These are phyloP conservation scores for Ahaetulla prasina DNA, from an alignment of 2,113 vertebrate species.

Conservation along the genomic window DNA sequence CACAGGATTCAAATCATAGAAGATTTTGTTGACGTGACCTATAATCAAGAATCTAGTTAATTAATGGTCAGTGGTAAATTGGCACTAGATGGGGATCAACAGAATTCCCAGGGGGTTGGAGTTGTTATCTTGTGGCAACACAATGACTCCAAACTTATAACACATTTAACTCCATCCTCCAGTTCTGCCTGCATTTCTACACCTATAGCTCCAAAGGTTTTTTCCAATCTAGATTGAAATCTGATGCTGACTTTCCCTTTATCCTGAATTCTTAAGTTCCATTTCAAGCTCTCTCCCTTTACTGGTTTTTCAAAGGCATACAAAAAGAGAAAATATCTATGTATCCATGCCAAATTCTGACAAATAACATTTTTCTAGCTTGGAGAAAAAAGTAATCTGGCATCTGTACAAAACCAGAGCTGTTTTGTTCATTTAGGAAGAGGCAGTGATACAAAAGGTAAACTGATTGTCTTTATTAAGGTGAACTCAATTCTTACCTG, in stretches of 20 bases:
- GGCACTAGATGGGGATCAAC: neutral
- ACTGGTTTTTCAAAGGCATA: neutral
- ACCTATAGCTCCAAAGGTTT: neutral
- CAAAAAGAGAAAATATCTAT: neutral
- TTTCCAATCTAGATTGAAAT: neutral
- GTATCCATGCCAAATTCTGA: neutral
- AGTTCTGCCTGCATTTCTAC: neutral
- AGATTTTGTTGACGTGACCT: neutral
- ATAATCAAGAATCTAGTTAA: neutral
- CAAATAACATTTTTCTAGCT: neutral
- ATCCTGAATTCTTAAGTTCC: neutral
- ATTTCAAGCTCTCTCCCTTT: neutral
- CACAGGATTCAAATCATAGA: neutral
- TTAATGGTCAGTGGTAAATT: neutral
- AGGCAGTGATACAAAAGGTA: neutral
- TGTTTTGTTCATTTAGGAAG: neutral
- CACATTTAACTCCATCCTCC: neutral
- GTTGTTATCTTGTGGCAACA: neutral
- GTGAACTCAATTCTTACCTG: neutral
- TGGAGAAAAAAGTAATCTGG: neutral
- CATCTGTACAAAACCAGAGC: neutral
- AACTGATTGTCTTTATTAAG: neutral
- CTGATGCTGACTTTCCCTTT: neutral
- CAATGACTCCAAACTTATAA: neutral
- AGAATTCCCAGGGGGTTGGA: neutral